phyloP scores from a whole-genome alignment of 2,888 invertebrate genomes.

The Dryococelus australis region DNA sequence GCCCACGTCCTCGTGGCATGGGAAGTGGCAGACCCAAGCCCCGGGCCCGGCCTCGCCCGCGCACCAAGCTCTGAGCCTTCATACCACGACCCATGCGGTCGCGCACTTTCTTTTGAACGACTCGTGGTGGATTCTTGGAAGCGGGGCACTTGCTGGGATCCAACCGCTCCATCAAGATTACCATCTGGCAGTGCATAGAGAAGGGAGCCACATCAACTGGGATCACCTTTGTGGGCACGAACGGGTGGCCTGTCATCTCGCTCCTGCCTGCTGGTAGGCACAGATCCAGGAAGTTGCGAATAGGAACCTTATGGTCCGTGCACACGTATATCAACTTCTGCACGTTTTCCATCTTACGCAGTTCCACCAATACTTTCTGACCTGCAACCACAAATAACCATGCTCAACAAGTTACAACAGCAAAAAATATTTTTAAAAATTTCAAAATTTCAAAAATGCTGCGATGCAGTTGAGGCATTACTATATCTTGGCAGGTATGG shows the following conservation, averaged over 20 bases:
- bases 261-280: slow-evolving; percentile 55
- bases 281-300: slow-evolving; percentile 62
- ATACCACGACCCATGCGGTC: slow-evolving; percentile 35
- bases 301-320: slow-evolving; percentile 63
- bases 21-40: slow-evolving; percentile 25
- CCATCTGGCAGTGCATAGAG: slow-evolving; percentile 67
- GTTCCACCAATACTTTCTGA: slow-evolving; percentile 56
- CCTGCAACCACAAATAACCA: slow-evolving; percentile 47
- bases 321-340: slow-evolving; percentile 65
- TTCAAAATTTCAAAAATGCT: too few relatives aligned
- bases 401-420: background rate
- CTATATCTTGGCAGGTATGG: too few relatives aligned
- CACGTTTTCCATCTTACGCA: slow-evolving; percentile 60
- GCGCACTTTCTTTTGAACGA: slow-evolving; percentile 23
- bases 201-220: slow-evolving; percentile 70
- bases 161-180: slow-evolving; percentile 60
- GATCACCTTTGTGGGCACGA: slow-evolving; percentile 61
- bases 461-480: too few relatives aligned
- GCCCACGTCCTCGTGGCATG: slow-evolving; percentile 31
- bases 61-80: slow-evolving; percentile 28
- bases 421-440: background rate
- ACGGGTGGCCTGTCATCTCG: slow-evolving; percentile 62
- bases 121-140: slow-evolving; percentile 46
- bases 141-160: slow-evolving; percentile 48
- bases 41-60: slow-evolving; percentile 34